Conservation (phyloP, 2,113 vertebrate genomes). For the Oreochromis aureus region DNA sequence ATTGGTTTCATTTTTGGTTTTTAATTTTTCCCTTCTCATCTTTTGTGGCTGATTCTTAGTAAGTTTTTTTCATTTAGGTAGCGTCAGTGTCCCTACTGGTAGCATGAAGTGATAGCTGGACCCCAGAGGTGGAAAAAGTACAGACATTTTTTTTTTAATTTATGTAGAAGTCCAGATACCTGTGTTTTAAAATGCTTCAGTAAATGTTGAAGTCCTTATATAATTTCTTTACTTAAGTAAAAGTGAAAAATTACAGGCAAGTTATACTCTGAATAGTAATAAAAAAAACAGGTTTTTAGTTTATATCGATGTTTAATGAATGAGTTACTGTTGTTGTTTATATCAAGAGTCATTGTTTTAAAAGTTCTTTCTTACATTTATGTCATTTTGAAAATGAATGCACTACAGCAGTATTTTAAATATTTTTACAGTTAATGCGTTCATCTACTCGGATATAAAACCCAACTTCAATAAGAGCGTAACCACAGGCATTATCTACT, state of each 20-base stretch:
- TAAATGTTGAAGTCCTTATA: not conserved
- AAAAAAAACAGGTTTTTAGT: not conserved
- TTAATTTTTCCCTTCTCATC: too few species aligned
- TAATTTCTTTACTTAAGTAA: not conserved
- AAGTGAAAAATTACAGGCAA: accelerated
- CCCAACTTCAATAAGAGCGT: conserved; percentile 58
- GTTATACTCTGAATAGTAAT: not conserved
- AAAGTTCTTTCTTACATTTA: not conserved
- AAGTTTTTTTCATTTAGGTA: too few species aligned
- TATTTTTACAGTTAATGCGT: conserved; percentile 62
- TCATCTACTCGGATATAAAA: conserved; percentile 70
- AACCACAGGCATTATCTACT: conserved; percentile 24
- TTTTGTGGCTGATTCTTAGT: too few species aligned
- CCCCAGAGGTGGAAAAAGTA: not conserved
- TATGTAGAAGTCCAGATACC: not conserved
- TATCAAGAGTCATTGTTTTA: not conserved
- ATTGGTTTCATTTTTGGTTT: too few species aligned
- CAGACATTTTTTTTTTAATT: not conserved
- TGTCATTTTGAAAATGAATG: not conserved
- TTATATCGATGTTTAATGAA: accelerated
- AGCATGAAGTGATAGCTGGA: not conserved
- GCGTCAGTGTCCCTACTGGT: not conserved
- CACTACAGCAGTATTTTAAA: not conserved
- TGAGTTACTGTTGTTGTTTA: not conserved
- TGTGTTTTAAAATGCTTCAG: not conserved